Percentiles rank a stretch among this genome's conserved stretches.
These are phyloP conservation scores for Miltochrista miniata DNA, from an alignment of 2,888 invertebrate genomes.

Conservation along the genomic window DNA sequence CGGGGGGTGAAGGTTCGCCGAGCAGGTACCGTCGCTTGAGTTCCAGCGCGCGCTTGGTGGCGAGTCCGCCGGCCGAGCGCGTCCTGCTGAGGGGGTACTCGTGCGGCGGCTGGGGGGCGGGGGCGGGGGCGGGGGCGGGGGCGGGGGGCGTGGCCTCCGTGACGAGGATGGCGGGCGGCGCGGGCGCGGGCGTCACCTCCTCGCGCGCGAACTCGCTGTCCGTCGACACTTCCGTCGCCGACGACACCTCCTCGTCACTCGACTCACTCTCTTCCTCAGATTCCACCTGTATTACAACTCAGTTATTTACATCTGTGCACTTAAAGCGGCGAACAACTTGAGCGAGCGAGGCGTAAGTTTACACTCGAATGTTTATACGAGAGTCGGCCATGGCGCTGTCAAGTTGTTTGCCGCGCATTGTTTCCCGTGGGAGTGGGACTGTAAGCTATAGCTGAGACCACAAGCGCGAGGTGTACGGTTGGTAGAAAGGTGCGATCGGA, in stretches of 20 bases:
- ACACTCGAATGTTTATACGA: no score
- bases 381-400: no score
- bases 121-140: conserved; percentile 92
- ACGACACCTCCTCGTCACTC: conserved; percentile 90
- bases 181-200: conserved; percentile 87
- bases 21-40: conserved; percentile 93
- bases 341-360: no score
- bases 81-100: conserved; percentile 92
- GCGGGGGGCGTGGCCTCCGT: conserved; percentile 92
- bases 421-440: conserved; percentile 7
- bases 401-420: background rate
- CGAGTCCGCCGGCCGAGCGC: conserved; percentile 93
- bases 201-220: conserved; percentile 96
- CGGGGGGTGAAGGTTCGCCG: conserved; percentile 87
- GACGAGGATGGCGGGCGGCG: conserved; percentile 90
- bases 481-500: conserved; percentile 40
- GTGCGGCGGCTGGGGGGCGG: conserved; percentile 85
- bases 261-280: conserved; percentile 84
- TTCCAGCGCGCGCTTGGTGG: conserved; percentile 93
- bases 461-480: conserved; percentile 8
- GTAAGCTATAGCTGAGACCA: conserved; percentile 10
- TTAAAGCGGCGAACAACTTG: background rate
- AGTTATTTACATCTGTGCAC: conserved; percentile 18
- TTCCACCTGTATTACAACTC: conserved; percentile 64
- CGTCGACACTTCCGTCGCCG: conserved; percentile 95